These are phyloP conservation scores for Calypte anna DNA, from an alignment of 2,113 vertebrate species.

Conservation along the genomic window DNA sequence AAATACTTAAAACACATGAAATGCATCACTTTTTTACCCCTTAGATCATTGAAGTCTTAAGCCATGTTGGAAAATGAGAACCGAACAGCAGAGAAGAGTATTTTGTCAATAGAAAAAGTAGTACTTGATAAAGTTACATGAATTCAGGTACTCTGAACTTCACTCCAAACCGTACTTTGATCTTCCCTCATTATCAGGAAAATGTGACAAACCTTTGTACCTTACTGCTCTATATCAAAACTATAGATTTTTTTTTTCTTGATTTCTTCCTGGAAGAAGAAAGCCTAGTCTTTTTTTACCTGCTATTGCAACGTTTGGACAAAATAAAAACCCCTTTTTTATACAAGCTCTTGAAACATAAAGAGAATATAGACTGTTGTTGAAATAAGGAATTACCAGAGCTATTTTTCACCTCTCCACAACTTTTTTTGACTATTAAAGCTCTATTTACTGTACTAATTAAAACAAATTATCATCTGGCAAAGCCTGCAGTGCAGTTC, in stretches of 20 bases:
- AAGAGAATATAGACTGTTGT: not conserved
- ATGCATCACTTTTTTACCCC: not conserved
- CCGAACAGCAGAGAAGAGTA: not conserved
- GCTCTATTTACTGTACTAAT: not conserved
- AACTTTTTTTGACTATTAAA: not conserved
- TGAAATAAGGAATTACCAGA: conserved; percentile 9
- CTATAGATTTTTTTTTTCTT: not conserved
- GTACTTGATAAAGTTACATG: not conserved
- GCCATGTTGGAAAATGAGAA: not conserved
- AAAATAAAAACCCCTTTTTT: not conserved
- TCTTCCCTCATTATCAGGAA: not conserved
- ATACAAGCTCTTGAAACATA: not conserved
- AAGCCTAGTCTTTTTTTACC: not conserved
- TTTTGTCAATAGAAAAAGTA: not conserved
- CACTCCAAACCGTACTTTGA: not conserved
- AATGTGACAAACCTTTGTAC: not conserved
- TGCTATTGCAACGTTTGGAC: not conserved
- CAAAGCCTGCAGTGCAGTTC: not conserved
- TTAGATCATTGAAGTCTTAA: not conserved
- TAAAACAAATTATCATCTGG: not conserved
- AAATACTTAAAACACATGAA: not conserved
- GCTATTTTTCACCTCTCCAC: not conserved
- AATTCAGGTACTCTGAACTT: not conserved
- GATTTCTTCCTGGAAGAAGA: not conserved
- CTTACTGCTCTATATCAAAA: not conserved